These are phyloP conservation scores for Galleria mellonella DNA, from an alignment of 1,140 invertebrate genomes.

Conservation along the genomic window DNA sequence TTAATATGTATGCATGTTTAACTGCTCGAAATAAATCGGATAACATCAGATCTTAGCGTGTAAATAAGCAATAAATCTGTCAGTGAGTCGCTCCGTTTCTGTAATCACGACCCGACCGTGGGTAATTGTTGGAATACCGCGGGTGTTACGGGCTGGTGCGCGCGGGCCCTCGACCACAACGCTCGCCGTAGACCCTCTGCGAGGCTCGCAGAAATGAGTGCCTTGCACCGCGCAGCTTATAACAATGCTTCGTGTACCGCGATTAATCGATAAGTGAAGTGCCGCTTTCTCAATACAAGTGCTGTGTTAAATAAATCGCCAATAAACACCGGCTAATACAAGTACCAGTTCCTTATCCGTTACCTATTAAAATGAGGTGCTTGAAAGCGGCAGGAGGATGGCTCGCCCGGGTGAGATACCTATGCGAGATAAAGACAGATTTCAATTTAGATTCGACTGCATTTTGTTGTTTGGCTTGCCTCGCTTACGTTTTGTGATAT, in stretches of 20 bases:
- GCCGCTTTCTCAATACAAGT: constrained; percentile 42
- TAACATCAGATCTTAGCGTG: constrained; percentile 5
- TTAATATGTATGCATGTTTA: too few relatives aligned
- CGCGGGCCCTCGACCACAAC: constrained; percentile 60
- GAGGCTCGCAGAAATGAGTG: constrained; percentile 58
- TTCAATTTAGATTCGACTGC: constrained; percentile 54
- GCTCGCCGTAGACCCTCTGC: constrained; percentile 52
- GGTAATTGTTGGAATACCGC: constrained; percentile 63
- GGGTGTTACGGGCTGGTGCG: constrained; percentile 61
- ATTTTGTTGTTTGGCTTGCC: constrained; percentile 50
- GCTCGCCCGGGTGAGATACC: constrained; percentile 63
- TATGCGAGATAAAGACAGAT: constrained; percentile 48
- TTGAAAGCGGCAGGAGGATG: constrained; percentile 65
- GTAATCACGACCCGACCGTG: constrained; percentile 49
- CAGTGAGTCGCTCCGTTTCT: constrained; percentile 39
- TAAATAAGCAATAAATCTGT: constrained; percentile 30
- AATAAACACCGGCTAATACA: constrained; percentile 17
- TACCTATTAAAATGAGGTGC: constrained; percentile 62
- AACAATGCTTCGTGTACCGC: constrained; percentile 45
- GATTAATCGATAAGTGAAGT: constrained; percentile 53
- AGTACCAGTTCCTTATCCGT: constrained; percentile 22
- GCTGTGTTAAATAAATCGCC: constrained; percentile 36
- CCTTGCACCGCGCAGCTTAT: constrained; percentile 29
- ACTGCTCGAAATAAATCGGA: not conserved
- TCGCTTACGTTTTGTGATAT: constrained; percentile 31